Evolutionary conservation across 2,797 vertebrate genomes (phyloP).

Genomic region (Vespertilio murinus): DNA sequence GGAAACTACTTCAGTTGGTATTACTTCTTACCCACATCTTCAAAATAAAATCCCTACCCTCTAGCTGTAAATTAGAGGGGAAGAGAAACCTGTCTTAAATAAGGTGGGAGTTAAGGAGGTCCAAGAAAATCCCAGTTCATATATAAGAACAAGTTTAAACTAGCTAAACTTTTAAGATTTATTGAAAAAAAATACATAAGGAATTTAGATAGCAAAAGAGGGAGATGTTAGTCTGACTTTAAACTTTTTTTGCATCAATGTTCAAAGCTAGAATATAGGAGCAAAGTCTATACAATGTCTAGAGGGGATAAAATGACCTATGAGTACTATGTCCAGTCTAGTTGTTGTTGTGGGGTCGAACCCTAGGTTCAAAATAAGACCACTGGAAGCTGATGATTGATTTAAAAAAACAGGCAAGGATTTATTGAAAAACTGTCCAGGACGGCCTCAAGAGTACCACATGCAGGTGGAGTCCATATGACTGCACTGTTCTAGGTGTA

Average conservation of each 20-base stretch:
- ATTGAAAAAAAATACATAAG: neutral
- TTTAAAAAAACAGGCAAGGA: too few species aligned
- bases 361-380: too few species aligned
- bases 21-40: neutral
- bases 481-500: too few species aligned
- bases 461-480: too few species aligned
- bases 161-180: slow-evolving; percentile 32
- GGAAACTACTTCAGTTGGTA: neutral
- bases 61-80: neutral
- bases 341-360: too few species aligned
- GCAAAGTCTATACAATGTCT: neutral
- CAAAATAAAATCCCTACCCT: neutral
- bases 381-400: too few species aligned
- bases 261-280: neutral
- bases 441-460: too few species aligned
- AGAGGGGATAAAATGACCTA: neutral
- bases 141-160: neutral
- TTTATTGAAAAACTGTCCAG: too few species aligned
- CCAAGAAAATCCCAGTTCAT: neutral
- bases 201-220: neutral
- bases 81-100: neutral
- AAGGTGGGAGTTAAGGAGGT: neutral
- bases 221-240: neutral
- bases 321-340: neutral
- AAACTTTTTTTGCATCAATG: neutral